Base-by-base conservation (phyloP, 2,797 vertebrate genomes). In the Neomorphus geoffroyi region DNA sequence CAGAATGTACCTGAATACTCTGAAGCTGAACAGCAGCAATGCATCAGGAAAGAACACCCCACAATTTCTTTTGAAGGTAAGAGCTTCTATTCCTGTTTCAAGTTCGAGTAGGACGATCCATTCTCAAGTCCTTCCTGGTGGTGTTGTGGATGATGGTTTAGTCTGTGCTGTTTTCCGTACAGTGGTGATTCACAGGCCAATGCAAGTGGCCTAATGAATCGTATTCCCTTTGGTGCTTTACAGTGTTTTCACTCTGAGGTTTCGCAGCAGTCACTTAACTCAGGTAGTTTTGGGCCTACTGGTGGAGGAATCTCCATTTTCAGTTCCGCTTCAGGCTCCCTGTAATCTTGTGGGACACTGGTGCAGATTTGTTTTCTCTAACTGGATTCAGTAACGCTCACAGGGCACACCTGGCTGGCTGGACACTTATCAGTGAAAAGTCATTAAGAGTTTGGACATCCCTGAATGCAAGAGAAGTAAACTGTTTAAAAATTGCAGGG, bases 61-160 rank as follows among this genome's bases (percentile, higher is more conserved):
- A 98, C 98, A 69, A 98, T 99, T 96, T 97, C 99, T 95, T 98
- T 99, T 92, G 98, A 98, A 98, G 99, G 99, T 99, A 97, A 98
- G 98, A 96, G 35, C 67, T 61, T 62, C 82, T 91, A 7, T 82
- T 86, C 37, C 53, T 77, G 37, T 86, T 94, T 92, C 78, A 77
- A 72, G 65, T 86, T 90, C 80, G 46, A 83, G 50, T 28, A 79
- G 86, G 46, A 83, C 53, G 71, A 91, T 65, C 89, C 45, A 80
- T 90, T 95, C 91, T 86, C 58, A 91, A 96, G 79, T 61, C 71
- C 75, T 84, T 78, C 60, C 41, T 80, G 54, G 28, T 85, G 80
- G 26, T 80, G 69, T 67, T 87, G 54, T 15, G 32, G 65, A n/a
- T 50, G 64, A 58, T 35, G 66, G 41, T 82, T 88, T 90, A 67